A percentile compares a stretch with the other conserved stretches of the same genome.
These are phyloP conservation scores for Lipophrys pholis DNA, from an alignment of 2,113 vertebrate genomes.

Conservation along the genomic window DNA sequence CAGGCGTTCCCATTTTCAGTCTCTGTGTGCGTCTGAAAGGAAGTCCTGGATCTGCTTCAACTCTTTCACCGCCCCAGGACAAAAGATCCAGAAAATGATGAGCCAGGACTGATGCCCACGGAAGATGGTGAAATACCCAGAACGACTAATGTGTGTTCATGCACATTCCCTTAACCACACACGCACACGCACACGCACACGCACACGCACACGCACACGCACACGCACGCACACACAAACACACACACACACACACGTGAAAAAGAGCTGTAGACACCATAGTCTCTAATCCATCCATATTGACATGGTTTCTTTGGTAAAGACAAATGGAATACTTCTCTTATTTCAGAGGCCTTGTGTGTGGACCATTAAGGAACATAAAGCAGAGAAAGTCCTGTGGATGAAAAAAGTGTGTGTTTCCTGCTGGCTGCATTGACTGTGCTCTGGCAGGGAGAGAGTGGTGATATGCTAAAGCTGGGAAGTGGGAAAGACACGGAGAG, in stretches of 20 bases:
- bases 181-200: slow-evolving; percentile 17
- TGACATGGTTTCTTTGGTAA: slow-evolving; percentile 53
- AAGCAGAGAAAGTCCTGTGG: slow-evolving; percentile 30
- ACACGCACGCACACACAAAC: slow-evolving; percentile 23
- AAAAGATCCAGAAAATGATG: slow-evolving; percentile 51
- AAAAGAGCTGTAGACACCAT: slow-evolving; percentile 20
- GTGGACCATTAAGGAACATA: slow-evolving; percentile 54
- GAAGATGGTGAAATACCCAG: slow-evolving; percentile 40
- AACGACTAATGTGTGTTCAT: slow-evolving; percentile 2
- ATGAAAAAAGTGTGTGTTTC: slow-evolving; percentile 52
- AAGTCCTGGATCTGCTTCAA: slow-evolving; percentile 47
- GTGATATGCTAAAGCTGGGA: slow-evolving; percentile 57
- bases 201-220: slow-evolving; percentile 3
- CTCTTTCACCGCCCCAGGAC: slow-evolving; percentile 37
- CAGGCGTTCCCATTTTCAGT: slow-evolving; percentile 36
- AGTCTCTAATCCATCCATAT: slow-evolving; percentile 36
- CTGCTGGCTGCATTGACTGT: slow-evolving; percentile 67
- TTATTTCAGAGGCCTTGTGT: slow-evolving; percentile 45
- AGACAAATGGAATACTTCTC: slow-evolving; percentile 49
- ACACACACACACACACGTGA: slow-evolving; percentile 18
- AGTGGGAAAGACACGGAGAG: slow-evolving; percentile 60
- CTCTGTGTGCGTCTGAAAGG: slow-evolving; percentile 25
- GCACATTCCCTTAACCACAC: background rate
- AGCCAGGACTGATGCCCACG: slow-evolving; percentile 28
- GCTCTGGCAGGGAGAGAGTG: slow-evolving; percentile 66